phyloP scores from a whole-genome alignment of 2,113 vertebrate genomes.

The Coracopsis vasa region DNA sequence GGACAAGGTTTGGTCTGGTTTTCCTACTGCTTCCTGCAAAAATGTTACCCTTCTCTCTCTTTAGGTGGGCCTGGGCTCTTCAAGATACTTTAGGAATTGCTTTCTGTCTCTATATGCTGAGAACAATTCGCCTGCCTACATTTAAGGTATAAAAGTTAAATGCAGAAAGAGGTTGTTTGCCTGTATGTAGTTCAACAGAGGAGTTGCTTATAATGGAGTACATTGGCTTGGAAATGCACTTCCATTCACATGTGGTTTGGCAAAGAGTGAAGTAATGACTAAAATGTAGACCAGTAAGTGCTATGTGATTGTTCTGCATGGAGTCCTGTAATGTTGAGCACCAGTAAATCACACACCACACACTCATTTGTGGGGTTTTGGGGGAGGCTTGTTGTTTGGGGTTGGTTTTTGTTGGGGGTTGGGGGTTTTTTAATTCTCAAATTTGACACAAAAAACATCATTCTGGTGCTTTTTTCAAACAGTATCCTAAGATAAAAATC shows the following conservation, averaged over 20 bases:
- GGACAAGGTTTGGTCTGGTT: background rate
- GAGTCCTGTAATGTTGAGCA: background rate
- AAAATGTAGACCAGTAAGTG: background rate
- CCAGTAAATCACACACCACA: background rate
- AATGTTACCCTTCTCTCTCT: background rate
- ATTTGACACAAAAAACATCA: background rate
- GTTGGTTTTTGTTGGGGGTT: background rate
- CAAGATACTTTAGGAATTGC: conserved; percentile 92
- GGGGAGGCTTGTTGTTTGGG: background rate
- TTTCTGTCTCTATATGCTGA: conserved; percentile 95
- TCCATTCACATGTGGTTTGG: background rate
- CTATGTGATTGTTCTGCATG: background rate
- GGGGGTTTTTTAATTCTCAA: background rate
- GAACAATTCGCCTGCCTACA: conserved; percentile 90
- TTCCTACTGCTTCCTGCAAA: background rate
- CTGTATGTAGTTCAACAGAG: background rate
- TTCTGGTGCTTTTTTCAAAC: background rate
- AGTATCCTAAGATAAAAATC: background rate
- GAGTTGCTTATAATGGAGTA: background rate
- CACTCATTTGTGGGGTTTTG: background rate
- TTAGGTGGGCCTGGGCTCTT: conserved; percentile 95
- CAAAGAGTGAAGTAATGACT: background rate
- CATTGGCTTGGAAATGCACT: background rate
- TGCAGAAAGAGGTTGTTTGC: background rate
- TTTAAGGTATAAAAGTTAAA: conserved; percentile 84